Evolutionary conservation across 2,888 invertebrate genomes (phyloP), one percentile per base, ranked within the genome.

Genomic region (Apamea sordens): DNA sequence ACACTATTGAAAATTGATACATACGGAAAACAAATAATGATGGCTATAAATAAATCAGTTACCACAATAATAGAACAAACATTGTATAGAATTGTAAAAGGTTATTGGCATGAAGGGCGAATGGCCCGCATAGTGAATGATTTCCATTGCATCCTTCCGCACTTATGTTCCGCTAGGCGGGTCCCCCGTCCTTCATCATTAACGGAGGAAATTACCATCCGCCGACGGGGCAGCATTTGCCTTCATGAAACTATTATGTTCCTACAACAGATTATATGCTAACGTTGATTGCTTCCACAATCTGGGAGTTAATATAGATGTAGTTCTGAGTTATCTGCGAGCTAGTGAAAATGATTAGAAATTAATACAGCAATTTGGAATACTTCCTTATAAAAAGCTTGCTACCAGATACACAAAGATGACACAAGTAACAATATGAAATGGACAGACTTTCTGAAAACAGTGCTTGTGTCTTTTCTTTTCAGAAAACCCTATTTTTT

Each of bases 201-300:
- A 89, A 83, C 81, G 87, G 83, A 87, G 89, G 94, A 94, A 91
- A 93, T 94, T 92, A 91, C 90, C 90, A 88, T 92, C 93, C 92
- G 92, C 90, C 86, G 88, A 88, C 82, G 80, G 76, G 83, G 76
- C 76, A 79, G 80, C 83, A 80, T 76, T 84, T 87, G 76, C 77
- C 82, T 82, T 79, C 84, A 86, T 87, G 75, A 84, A 84, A 83
- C 65, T 87, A 87, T 86, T 80, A 76, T 79, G 67, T 73, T 68
- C 68, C 53, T 28, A 61, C 41, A 68, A 73, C 61, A 79, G 79
- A 70, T 78, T 79, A 61, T 67, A 73, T 53, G 70, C 32, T 71
- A 71, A 28, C 36, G 36, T 47, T 67, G 61, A 78, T 78, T 83
- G 63, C 65, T 59, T 71, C 73, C 50, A 73, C 64, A 44, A 64